Evolutionary conservation across 2,113 vertebrate genomes (phyloP).

Genomic region (Cephalopholis sonnerati): DNA sequence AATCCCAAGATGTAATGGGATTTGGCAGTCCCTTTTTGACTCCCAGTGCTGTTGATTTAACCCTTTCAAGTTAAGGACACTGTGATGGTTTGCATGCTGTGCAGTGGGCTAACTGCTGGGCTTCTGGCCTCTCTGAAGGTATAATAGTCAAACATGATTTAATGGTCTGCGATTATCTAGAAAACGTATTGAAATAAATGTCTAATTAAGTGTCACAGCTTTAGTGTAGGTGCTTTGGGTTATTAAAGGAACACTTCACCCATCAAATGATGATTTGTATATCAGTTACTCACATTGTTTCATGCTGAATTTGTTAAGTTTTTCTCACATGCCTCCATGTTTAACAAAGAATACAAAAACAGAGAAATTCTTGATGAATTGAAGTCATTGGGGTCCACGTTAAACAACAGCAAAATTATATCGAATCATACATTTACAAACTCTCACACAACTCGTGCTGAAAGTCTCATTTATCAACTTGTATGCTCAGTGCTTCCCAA

Average conservation of each 20-base stretch:
- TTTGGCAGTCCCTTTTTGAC: slow-evolving; percentile 42
- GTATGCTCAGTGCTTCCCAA: too few species aligned
- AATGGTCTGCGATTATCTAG: background rate
- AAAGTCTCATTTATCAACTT: too few species aligned
- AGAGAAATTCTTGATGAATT: too few species aligned
- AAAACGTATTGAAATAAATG: background rate
- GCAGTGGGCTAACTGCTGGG: background rate
- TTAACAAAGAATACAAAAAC: too few species aligned
- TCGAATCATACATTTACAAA: too few species aligned
- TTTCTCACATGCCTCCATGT: too few species aligned
- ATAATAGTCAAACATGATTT: background rate
- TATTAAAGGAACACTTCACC: background rate
- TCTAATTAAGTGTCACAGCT: background rate
- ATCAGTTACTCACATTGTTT: too few species aligned
- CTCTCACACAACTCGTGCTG: too few species aligned
- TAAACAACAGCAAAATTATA: too few species aligned
- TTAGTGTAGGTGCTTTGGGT: background rate
- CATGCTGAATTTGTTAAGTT: too few species aligned
- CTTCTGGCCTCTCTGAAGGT: background rate
- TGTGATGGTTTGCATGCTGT: slow-evolving; percentile 9
- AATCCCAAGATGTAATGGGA: slow-evolving; percentile 27
- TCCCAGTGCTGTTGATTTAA: slow-evolving; percentile 42
- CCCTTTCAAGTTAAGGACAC: slow-evolving; percentile 22
- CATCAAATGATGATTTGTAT: too few species aligned
- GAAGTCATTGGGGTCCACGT: too few species aligned